Percentiles rank a stretch among this genome's conserved stretches.
These are phyloP conservation scores for Drosophila kanapiae DNA, from an alignment of 1,140 invertebrate genomes.

Conservation along the genomic window DNA sequence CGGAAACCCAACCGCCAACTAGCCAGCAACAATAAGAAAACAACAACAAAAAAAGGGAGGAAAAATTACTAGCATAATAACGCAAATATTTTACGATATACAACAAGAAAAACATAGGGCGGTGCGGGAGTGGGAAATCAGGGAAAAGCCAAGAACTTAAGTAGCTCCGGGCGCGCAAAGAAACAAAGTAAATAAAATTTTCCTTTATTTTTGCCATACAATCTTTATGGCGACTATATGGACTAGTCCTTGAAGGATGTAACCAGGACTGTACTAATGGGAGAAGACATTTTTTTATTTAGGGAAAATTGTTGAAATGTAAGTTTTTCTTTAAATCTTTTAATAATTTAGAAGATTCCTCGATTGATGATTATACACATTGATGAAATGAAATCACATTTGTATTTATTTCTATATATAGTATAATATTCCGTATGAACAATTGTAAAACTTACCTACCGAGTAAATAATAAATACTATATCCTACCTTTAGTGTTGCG, in stretches of 20 bases:
- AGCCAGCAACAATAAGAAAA: constrained; percentile 26
- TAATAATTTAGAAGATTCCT: no score
- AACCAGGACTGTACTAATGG: not conserved
- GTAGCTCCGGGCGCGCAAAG: constrained; percentile 68
- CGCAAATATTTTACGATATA: constrained; percentile 82
- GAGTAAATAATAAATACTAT: no score
- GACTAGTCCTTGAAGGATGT: constrained; percentile 4
- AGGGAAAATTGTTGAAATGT: no score
- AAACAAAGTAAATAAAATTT: constrained; percentile 81
- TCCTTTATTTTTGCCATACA: constrained; percentile 59
- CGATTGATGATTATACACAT: no score
- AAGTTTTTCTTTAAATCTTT: no score
- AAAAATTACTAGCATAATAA: constrained; percentile 83
- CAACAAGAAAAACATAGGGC: constrained; percentile 21
- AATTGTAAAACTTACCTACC: no score
- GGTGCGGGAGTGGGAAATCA: constrained; percentile 51
- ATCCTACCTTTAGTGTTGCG: no score
- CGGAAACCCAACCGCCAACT: constrained; percentile 37
- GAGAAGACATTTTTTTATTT: not conserved
- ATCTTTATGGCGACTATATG: constrained; percentile 3
- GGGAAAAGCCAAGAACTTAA: constrained; percentile 77
- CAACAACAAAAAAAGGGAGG: constrained; percentile 34
- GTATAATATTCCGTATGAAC: no score
- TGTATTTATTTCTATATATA: no score
- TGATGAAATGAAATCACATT: no score